phyloP scores from a whole-genome alignment of 2,113 vertebrate genomes.

The Gobio gobio region DNA sequence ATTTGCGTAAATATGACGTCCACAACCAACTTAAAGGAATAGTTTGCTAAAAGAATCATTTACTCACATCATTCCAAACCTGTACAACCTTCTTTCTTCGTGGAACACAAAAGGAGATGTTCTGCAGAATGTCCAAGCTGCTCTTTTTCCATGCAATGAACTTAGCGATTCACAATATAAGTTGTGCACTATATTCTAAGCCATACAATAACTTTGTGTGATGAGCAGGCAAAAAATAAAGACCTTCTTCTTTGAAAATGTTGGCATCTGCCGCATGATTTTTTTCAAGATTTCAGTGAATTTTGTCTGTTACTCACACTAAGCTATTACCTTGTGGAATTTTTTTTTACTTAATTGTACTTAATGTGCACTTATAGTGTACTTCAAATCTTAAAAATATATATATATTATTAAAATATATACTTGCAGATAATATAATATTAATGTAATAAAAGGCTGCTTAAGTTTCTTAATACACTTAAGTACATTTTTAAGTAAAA shows the following conservation, averaged over 20 bases:
- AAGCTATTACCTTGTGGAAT: not conserved
- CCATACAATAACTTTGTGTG: not conserved
- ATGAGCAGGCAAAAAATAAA: not conserved
- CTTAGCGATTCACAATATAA: not conserved
- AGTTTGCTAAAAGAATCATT: not conserved
- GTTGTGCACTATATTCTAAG: not conserved
- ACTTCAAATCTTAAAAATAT: not conserved
- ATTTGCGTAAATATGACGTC: not conserved
- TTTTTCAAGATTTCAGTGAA: not conserved
- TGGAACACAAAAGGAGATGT: not conserved
- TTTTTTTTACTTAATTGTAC: not conserved
- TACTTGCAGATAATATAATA: not conserved
- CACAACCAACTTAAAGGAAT: not conserved
- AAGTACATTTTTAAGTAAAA: not conserved
- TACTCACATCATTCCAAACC: not conserved
- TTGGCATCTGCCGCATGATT: no score
- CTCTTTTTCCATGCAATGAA: not conserved
- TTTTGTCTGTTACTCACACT: not conserved
- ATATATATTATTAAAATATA: not conserved
- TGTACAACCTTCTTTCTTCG: not conserved
- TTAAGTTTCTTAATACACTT: not conserved
- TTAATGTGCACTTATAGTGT: not conserved
- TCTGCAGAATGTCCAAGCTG: constrained; percentile 3
- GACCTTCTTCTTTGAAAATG: not conserved
- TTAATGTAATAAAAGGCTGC: not conserved